Evolutionary conservation across 2,888 invertebrate species (phyloP).

Genomic region (Pherbina coryleti): DNA sequence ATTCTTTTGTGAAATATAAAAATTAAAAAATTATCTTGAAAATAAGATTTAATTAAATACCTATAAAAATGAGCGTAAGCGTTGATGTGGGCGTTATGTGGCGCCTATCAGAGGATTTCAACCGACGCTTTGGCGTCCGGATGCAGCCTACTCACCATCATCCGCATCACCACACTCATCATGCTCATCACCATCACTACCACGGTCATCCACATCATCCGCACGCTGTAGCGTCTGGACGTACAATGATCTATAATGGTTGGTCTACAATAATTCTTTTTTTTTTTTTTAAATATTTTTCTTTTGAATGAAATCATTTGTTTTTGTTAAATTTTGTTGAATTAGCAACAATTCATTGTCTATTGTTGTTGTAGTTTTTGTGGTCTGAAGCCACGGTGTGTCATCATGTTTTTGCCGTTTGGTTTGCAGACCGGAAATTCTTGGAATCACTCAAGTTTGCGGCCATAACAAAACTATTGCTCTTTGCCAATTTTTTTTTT

Average conservation of each 20-base stretch:
- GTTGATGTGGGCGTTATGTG: slow-evolving; percentile 71
- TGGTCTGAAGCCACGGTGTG: neutral
- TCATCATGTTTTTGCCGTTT: neutral
- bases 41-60: slow-evolving; percentile 29
- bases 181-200: slow-evolving; percentile 47
- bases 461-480: neutral
- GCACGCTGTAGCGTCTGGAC: slow-evolving; percentile 49
- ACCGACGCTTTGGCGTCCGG: slow-evolving; percentile 68
- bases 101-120: slow-evolving; percentile 70
- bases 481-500: neutral
- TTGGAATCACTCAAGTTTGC: slow-evolving; percentile 7
- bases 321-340: neutral
- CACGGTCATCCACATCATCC: slow-evolving; percentile 47
- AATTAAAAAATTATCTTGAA: slow-evolving; percentile 15
- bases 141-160: slow-evolving; percentile 64
- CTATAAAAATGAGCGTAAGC: slow-evolving; percentile 66
- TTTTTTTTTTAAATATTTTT: neutral
- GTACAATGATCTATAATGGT: slow-evolving; percentile 66
- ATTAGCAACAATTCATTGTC: neutral
- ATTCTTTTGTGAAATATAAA: neutral
- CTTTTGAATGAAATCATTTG: neutral
- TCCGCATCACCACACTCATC: slow-evolving; percentile 50
- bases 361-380: neutral
- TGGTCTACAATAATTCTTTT: slow-evolving; percentile 29
- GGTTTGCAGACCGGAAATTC: slow-evolving; percentile 25